A percentile compares a stretch with the other conserved stretches of the same genome.
These are phyloP conservation scores for Cynopterus sphinx DNA, from an alignment of 2,797 vertebrate genomes.

Conservation along the genomic window DNA sequence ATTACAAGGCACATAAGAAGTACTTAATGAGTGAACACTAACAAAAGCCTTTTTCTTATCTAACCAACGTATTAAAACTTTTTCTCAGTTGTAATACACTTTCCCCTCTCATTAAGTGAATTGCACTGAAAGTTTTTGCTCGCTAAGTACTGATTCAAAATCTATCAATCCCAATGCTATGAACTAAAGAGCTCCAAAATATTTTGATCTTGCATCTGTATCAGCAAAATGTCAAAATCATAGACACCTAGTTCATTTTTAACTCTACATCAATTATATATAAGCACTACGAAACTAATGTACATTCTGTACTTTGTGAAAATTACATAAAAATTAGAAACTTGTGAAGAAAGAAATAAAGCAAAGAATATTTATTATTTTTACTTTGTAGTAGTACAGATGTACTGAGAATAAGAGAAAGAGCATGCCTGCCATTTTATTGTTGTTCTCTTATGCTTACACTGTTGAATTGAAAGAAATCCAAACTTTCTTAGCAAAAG, in stretches of 20 bases:
- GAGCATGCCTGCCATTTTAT: not conserved
- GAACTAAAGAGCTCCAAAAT: not conserved
- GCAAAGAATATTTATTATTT: not conserved
- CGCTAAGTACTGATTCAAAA: slow-evolving; percentile 11
- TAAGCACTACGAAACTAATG: not conserved
- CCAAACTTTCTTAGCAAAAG: not conserved
- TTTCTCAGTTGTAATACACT: not conserved
- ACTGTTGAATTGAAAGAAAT: not conserved
- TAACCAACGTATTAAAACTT: not conserved
- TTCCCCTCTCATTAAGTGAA: slow-evolving; percentile 19
- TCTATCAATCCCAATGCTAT: not conserved
- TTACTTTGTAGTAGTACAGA: not conserved
- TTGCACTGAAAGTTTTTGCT: slow-evolving; percentile 10
- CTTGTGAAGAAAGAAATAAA: not conserved
- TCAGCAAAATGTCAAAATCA: not conserved
- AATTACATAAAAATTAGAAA: not conserved
- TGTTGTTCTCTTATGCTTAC: not conserved
- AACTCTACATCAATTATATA: not conserved
- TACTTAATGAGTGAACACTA: not conserved
- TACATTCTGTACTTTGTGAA: not conserved
- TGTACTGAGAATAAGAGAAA: not conserved
- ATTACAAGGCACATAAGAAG: not conserved
- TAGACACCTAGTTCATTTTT: not conserved
- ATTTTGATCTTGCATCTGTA: not conserved
- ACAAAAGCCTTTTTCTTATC: not conserved